These are phyloP conservation scores for human (Homo sapiens) DNA, from an alignment of 2,113 vertebrate species.

Conservation along the genomic window DNA sequence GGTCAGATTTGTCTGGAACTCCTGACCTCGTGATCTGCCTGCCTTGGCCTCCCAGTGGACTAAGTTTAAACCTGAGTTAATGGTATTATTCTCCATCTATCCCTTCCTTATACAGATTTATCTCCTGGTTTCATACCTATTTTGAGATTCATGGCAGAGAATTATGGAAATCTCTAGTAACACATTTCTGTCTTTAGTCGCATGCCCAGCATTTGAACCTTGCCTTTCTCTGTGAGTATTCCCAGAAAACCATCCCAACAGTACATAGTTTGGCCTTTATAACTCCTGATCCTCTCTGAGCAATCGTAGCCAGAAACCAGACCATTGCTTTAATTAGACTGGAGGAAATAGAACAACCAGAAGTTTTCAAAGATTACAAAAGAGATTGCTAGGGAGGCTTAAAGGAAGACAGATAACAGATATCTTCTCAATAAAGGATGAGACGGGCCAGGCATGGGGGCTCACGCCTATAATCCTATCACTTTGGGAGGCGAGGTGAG, in stretches of 20 bases:
- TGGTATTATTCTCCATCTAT: no score
- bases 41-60: no score
- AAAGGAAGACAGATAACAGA: not conserved
- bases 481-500: no score
- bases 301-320: not conserved
- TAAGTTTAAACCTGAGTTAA: not conserved
- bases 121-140: not conserved
- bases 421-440: no score
- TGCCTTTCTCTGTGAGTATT: no score
- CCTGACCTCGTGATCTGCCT: no score
- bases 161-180: not conserved
- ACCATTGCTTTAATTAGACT: not conserved
- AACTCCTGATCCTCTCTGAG: not conserved
- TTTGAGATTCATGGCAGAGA: not conserved
- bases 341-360: not conserved
- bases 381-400: not conserved
- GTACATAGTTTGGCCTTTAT: fast-evolving
- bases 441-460: no score
- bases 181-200: not conserved
- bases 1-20: no score
- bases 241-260: not conserved
- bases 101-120: not conserved
- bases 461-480: no score
- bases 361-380: not conserved
- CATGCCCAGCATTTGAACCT: not conserved